Evolutionary conservation across 2,797 vertebrate genomes (phyloP).

Genomic region (Peromyscus attwateri): DNA sequence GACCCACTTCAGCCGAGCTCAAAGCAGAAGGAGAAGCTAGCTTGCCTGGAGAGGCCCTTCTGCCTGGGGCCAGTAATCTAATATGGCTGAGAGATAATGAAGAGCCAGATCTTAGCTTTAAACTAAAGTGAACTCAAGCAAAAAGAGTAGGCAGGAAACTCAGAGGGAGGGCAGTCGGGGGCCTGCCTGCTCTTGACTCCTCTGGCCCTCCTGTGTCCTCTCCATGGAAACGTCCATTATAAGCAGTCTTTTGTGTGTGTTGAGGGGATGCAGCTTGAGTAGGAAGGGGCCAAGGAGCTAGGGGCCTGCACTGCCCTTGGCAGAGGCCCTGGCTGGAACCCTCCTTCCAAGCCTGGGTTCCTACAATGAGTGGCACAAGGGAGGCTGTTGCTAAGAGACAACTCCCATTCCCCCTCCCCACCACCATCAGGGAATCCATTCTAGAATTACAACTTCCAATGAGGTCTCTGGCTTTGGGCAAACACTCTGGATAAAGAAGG

Average conservation of each 20-base stretch:
- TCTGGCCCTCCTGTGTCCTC: slow-evolving; percentile 7
- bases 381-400: slow-evolving; percentile 75
- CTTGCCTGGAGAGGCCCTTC: slow-evolving; percentile 55
- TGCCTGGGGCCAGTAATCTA: slow-evolving; percentile 73
- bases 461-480: slow-evolving; percentile 66
- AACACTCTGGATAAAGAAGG: slow-evolving; percentile 55
- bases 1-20: background rate
- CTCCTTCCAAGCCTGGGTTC: slow-evolving; percentile 18
- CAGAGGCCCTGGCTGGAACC: background rate
- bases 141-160: slow-evolving; percentile 58
- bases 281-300: background rate
- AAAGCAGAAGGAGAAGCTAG: slow-evolving; percentile 40
- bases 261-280: background rate
- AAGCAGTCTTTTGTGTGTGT: slow-evolving; percentile 7
- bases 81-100: slow-evolving; percentile 74
- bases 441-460: slow-evolving; percentile 57
- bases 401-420: background rate
- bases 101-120: slow-evolving; percentile 71
- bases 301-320: background rate
- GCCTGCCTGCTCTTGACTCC: slow-evolving; percentile 40
- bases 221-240: slow-evolving; percentile 17
- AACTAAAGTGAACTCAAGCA: slow-evolving; percentile 76
- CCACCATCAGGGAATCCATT: slow-evolving; percentile 54
- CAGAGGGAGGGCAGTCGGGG: slow-evolving; percentile 29
- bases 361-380: background rate